A percentile compares a stretch with the other conserved stretches of the same genome.
These are phyloP conservation scores for Rhinolophus sinicus DNA, from an alignment of 2,113 vertebrate genomes.

Conservation along the genomic window DNA sequence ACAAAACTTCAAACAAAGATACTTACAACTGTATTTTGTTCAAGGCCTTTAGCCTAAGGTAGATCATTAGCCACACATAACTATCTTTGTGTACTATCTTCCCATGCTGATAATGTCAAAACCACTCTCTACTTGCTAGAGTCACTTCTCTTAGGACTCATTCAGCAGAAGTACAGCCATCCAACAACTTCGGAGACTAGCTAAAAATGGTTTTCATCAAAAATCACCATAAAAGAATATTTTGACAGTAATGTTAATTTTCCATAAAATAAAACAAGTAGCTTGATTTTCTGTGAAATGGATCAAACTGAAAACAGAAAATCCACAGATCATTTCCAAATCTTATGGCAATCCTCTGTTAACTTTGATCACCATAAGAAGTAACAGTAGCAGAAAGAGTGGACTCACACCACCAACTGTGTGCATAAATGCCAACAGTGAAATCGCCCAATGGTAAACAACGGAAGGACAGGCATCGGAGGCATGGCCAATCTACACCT, in stretches of 20 bases:
- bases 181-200: neutral
- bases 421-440: neutral
- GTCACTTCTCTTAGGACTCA: neutral
- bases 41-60: neutral
- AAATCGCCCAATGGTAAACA: neutral
- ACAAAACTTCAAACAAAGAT: constrained; percentile 55
- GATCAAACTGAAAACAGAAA: neutral
- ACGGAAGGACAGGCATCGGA: neutral
- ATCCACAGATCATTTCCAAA: neutral
- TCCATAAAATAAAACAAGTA: neutral
- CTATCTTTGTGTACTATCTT: neutral
- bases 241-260: constrained; percentile 14
- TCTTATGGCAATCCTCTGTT: neutral
- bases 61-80: neutral
- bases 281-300: constrained; percentile 14
- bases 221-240: neutral
- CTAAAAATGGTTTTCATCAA: neutral
- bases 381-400: neutral
- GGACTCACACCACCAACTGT: neutral
- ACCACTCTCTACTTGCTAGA: neutral
- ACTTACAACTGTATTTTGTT: constrained; percentile 24
- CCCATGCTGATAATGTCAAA: constrained; percentile 12
- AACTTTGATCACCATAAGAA: neutral
- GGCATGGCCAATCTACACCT: neutral
- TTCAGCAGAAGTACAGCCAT: neutral